A percentile compares a stretch with the other conserved stretches of the same genome.
These are phyloP conservation scores for Anagyrus pseudococci DNA, from an alignment of 2,888 invertebrate species.

Conservation along the genomic window DNA sequence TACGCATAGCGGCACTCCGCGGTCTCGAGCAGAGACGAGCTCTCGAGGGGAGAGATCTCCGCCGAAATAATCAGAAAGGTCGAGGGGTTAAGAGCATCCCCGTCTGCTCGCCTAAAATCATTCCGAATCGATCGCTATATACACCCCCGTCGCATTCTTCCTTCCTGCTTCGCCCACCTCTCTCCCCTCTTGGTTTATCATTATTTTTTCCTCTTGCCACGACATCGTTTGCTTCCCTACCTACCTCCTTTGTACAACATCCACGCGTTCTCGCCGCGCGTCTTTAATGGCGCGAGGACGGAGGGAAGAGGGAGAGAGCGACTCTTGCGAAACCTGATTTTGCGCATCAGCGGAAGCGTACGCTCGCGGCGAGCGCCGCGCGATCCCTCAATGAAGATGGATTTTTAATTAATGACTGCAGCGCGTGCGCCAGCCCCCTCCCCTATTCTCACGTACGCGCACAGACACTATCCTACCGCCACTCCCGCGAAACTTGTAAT, in stretches of 20 bases:
- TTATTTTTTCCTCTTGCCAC: too few species aligned
- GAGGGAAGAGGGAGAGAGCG: background rate
- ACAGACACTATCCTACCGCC: too few species aligned
- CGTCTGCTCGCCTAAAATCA: slow-evolving; percentile 46
- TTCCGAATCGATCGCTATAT: slow-evolving; percentile 52
- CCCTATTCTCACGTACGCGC: background rate
- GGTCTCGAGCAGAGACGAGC: background rate
- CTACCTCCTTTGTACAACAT: slow-evolving; percentile 9
- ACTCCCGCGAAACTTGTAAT: too few species aligned
- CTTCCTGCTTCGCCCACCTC: too few species aligned
- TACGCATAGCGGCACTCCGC: background rate
- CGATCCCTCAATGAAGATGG: background rate
- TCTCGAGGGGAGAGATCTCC: slow-evolving; percentile 1
- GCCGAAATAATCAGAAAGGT: slow-evolving; percentile 53
- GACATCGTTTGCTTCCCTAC: background rate
- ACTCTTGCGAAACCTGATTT: slow-evolving; percentile 21
- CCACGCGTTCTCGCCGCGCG: slow-evolving; percentile 12
- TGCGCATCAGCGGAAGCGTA: slow-evolving; percentile 1
- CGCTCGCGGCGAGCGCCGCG: background rate
- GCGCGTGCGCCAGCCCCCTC: background rate
- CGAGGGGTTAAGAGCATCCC: slow-evolving; percentile 52
- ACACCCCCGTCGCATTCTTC: slow-evolving; percentile 16
- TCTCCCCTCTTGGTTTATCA: too few species aligned
- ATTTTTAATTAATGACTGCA: slow-evolving; percentile 21
- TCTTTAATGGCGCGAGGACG: background rate